Conservation (phyloP, 2,113 vertebrate genomes). For the Syngnathus scovelli region DNA sequence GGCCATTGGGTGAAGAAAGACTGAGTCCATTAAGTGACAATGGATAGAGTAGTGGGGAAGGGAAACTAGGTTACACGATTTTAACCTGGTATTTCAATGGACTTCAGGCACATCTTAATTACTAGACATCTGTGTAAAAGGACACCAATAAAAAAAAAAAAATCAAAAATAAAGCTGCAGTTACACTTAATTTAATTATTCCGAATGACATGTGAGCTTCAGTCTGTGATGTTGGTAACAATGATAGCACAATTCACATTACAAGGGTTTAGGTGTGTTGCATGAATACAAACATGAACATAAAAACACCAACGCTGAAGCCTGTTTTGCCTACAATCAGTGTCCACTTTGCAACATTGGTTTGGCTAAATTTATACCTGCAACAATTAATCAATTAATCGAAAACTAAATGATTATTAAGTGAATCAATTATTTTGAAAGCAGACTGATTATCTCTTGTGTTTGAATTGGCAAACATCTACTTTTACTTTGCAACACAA, state of each 20-base stretch:
- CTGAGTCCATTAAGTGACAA: constrained; percentile 56
- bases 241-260: constrained; percentile 20
- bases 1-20: constrained; percentile 31
- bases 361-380: neutral
- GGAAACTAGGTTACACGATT: constrained; percentile 58
- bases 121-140: constrained; percentile 48
- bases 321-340: neutral
- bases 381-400: neutral
- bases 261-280: constrained; percentile 22
- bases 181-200: constrained; percentile 56
- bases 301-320: constrained; percentile 6
- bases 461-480: no score
- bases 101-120: constrained; percentile 43
- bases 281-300: neutral
- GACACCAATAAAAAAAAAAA: constrained; percentile 34
- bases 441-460: no score
- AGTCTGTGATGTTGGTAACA: constrained; percentile 19
- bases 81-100: constrained; percentile 27
- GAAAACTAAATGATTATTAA: neutral
- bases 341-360: neutral
- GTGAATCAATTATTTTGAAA: no score
- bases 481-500: no score
- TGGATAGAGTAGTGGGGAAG: constrained; percentile 36
- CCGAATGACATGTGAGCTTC: constrained; percentile 29
- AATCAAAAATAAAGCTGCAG: constrained; percentile 45